A percentile compares a stretch with the other conserved stretches of the same genome.
These are phyloP conservation scores for Diplazon laetatorius DNA, from an alignment of 2,888 invertebrate genomes.

Conservation along the genomic window DNA sequence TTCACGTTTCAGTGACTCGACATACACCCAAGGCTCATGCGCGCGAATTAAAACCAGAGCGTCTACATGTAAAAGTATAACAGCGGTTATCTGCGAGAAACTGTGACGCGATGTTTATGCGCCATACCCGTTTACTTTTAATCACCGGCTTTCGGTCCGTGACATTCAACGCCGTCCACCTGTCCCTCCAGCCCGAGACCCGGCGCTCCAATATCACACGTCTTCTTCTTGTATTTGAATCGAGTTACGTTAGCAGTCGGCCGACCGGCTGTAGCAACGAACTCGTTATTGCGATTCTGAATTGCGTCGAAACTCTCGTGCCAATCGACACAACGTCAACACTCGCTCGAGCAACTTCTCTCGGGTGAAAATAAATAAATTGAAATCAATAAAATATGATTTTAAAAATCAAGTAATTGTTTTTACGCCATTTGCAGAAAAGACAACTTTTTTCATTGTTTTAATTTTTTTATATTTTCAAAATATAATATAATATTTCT, in stretches of 20 bases:
- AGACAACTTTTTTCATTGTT: too few species aligned
- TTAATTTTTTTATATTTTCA: too few species aligned
- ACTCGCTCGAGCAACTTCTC: neutral
- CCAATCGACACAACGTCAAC: neutral
- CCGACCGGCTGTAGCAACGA: neutral
- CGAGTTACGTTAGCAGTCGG: slow-evolving; percentile 5
- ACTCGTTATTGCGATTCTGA: slow-evolving; percentile 9
- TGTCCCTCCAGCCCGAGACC: neutral
- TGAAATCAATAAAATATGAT: neutral
- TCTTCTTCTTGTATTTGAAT: slow-evolving; percentile 16
- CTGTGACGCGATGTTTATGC: too few species aligned
- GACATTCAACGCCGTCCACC: slow-evolving; percentile 6
- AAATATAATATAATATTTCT: neutral
- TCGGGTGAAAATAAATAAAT: neutral
- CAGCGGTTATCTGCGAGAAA: neutral
- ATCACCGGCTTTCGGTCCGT: neutral
- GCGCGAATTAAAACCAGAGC: neutral
- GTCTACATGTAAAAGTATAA: neutral
- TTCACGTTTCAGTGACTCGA: slow-evolving; percentile 6
- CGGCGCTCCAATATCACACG: neutral
- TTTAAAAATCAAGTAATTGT: too few species aligned
- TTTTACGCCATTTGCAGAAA: too few species aligned
- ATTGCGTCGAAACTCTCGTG: slow-evolving; percentile 3
- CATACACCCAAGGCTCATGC: neutral
- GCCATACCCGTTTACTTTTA: neutral